Base-by-base conservation (phyloP, 2,113 vertebrate species). In the Serilophus lunatus region DNA sequence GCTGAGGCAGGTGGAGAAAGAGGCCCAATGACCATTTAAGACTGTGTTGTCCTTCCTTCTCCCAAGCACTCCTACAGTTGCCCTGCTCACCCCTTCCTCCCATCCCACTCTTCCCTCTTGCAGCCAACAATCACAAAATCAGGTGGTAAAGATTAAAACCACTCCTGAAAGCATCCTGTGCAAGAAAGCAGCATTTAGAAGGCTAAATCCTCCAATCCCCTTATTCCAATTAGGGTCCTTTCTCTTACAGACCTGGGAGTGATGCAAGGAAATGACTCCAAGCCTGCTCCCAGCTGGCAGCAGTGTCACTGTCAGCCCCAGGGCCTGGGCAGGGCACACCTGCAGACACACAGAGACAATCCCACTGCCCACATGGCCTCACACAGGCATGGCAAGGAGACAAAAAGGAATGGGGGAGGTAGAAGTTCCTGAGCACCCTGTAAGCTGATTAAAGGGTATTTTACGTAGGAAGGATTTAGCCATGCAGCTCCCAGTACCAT, bases 391-490 rank as follows among this genome's bases (percentile, higher is more conserved):
- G 26, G 17, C 40, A 80, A 80, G 68, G 54, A 80, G 47, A 23
- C 6, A 17, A 22, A 42, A 57, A 36, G 70, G 68, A 75, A 51
- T 33, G 80, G 72, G 86, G 92, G 94, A 88, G 86, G 94, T 63
- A 83, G 80, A 94, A 83, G 92, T 83, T 95, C 86, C 91, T 93
- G 80, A 74, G 70, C 76, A 60, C 61, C 25, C 82, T 0, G 0
- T 97, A 96, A 97, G 97, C 96, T 96, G 97, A 96, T 97, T 97
- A 97, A 77, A 90, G 92, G 84, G 71, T 93, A 92, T 92, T 97
- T 96, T 95, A 97, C 88, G 66, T 74, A 94, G 96, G 95, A 86
- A 93, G 96, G 97, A 86, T 96, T 97, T 96, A 92, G 92, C 92
- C 59, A 19, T n/a, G 72, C 79, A 40, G 91, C 28, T 91, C 92